phyloP scores from a whole-genome alignment of 1,140 invertebrate species.

The Phymastichus coffea region DNA sequence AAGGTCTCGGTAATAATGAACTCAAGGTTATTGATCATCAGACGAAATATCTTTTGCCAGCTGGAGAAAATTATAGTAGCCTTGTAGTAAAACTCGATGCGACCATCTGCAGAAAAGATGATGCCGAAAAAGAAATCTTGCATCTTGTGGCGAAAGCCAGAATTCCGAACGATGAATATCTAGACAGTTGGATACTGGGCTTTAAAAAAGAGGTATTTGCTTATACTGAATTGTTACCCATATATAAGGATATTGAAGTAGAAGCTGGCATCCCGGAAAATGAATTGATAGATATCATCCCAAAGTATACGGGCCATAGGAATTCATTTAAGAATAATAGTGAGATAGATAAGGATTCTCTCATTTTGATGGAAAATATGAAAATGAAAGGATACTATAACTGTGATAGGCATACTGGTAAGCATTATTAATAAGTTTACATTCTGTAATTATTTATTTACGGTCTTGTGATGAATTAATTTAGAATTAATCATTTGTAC shows the following conservation, averaged over 20 bases:
- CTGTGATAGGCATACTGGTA: not conserved
- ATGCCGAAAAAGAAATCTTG: constrained; percentile 31
- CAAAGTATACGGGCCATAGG: not conserved
- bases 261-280: not conserved
- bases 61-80: constrained; percentile 62
- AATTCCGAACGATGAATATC: constrained; percentile 33
- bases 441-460: too few relatives aligned
- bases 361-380: not conserved
- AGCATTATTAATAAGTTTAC: too few relatives aligned
- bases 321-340: not conserved
- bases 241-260: not conserved
- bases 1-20: not conserved
- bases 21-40: not conserved
- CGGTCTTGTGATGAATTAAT: too few relatives aligned
- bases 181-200: not conserved
- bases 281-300: constrained; percentile 36
- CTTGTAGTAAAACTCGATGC: constrained; percentile 52
- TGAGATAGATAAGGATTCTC: not conserved
- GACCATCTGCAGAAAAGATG: constrained; percentile 23
- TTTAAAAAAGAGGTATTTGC: not conserved
- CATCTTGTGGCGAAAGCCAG: constrained; percentile 44
- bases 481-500: too few relatives aligned
- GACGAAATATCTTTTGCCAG: not conserved
- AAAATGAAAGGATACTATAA: not conserved
- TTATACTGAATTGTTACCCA: not conserved